A percentile compares a stretch with the other conserved stretches of the same genome.
phyloP scores from a whole-genome alignment of 2,113 vertebrate species.

The Setophaga coronata region DNA sequence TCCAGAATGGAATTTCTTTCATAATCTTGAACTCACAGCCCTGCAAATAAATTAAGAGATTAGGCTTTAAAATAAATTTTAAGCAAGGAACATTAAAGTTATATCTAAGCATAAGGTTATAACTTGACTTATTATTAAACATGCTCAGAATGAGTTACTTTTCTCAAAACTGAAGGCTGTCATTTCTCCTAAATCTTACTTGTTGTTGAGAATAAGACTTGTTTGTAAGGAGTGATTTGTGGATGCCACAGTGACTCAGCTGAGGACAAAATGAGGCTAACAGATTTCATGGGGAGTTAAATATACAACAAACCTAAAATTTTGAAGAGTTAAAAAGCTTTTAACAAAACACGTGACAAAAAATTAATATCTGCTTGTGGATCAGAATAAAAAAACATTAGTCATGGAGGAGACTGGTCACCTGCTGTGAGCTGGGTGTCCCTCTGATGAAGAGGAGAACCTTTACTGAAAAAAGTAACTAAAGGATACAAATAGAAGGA shows the following conservation, averaged over 20 bases:
- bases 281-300: neutral
- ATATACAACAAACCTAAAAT: accelerated
- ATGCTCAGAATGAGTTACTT: neutral
- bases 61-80: neutral
- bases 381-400: neutral
- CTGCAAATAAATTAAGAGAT: neutral
- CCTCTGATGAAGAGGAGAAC: neutral
- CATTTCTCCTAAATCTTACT: neutral
- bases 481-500: neutral
- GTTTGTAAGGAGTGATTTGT: neutral
- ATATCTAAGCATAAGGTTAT: neutral
- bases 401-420: neutral
- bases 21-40: neutral
- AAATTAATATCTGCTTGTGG: neutral
- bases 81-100: neutral
- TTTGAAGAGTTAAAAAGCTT: neutral
- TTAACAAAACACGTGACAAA: neutral
- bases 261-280: neutral
- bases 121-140: neutral
- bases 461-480: neutral
- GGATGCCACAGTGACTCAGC: neutral
- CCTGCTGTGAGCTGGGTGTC: neutral
- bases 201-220: neutral
- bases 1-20: neutral
- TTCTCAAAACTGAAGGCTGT: neutral